Base-by-base conservation (phyloP, 2,888 invertebrate genomes). In the Andrena hattorfiana region DNA sequence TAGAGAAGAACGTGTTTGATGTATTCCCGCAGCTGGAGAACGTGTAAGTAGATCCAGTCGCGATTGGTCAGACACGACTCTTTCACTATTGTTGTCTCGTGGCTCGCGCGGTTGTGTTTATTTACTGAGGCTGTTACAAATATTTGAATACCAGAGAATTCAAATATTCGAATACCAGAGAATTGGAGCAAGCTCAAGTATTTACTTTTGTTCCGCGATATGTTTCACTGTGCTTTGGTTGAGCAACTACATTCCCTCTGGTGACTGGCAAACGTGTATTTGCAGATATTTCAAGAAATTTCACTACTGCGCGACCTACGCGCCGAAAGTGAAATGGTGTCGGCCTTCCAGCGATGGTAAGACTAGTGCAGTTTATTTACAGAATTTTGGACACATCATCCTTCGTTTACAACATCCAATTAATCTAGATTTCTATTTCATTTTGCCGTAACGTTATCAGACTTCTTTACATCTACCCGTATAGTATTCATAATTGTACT, bases 281-380 rank as follows among this genome's bases (percentile, higher is more conserved):
- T 91, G 16, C 86, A 95, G 95, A 42, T 95, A 96, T 84, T 96
- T 96, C 84, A 95, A 95, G 84, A 95, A 95, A 62, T 96, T 96
- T 90, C 95, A 95, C 86, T 96, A 95, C 90, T 96, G 96, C 88
- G 95, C 95, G 2, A 91, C 91, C 2, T 96, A 95, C 92, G 95
- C 95, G 0, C 95, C 96, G 0, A 93, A 94, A 56, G 95, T 96
- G 6, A 94, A 94, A 68, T 94, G 95, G 85, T 96, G 96, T 87
- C 94, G 94, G 48, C 96, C 96, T 0, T 94, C 94, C 30, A 95
- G 95, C 16, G 96, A 97, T 91, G 96, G 96, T 93, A 93, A 92
- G 71, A 10, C 16, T 2, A 56, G 13, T 60, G n/a, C 16, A 28
- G 4, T 16, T 42, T 42, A 42, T 42, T 42, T 42, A 26, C 2